Base-by-base conservation (phyloP, 30 jellyfish, hydroid and myxozoan species). In the Chrysaora quinquecirrha region DNA sequence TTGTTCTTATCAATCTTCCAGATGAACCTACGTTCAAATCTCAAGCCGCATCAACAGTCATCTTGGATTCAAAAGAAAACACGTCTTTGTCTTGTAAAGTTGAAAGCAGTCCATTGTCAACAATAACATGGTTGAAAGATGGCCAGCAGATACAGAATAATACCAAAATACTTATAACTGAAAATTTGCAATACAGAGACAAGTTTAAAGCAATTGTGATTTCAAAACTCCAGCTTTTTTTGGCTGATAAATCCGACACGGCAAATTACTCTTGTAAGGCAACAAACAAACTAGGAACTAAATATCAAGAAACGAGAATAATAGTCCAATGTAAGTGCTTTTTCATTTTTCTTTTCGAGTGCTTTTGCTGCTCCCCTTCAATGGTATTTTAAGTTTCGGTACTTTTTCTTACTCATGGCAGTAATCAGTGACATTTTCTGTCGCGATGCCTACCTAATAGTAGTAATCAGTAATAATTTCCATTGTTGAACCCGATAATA, bases 241-340 rank as follows among this genome's bases (percentile, higher is more conserved):
- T 1, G 33, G 30, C 49, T 47, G 30, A 50, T 50, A 74, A 74
- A 49, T 11, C 31, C 18, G 21, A 31, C 32, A 43, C 75, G 14
- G 86, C 75, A 54, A 74, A 74, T 50, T 74, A 74, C 32, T 49
- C 86, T 18, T 74, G 86, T 34, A 50, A 49, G 23, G 86, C 86
- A 28, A 21, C 75, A 2, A 74, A 74, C 32, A 20, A 14, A 3
- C 72, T 74, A 30, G 86, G 62, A 0, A 47, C 75, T 6, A 74
- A 78, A 21, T 18, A 23, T 62, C 89, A 35, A 30, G 31, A 62
- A 25, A 60, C 81, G 14, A 23, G 72, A 21, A 58, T 78, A 6
- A 63, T 78, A 11, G 89, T 62, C 20, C 23, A 0, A 62, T 78
- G 89, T 78, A 65, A 78, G 89, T 78, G 2, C 43, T 22, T 33